Evolutionary conservation across 1,140 invertebrate species (phyloP).

Genomic region (Sinonovacula constricta): DNA sequence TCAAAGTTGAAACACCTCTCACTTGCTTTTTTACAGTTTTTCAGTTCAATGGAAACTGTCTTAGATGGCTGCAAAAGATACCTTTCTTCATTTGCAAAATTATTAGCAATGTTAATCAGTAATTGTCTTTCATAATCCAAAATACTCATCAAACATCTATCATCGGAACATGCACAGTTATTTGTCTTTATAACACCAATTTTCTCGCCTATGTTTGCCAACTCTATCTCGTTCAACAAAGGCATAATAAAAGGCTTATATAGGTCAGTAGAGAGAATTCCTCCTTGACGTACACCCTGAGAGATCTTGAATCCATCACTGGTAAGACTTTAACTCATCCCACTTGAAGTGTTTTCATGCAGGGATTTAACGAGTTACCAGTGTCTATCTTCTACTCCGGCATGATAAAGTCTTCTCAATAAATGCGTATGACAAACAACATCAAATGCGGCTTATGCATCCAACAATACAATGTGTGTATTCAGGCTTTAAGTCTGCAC

Average conservation of each 20-base stretch:
- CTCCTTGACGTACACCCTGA: constrained; percentile 27
- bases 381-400: constrained; percentile 2
- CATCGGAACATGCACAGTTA: constrained; percentile 19
- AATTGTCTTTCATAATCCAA: neutral
- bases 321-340: neutral
- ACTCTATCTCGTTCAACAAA: neutral
- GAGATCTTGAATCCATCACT: neutral
- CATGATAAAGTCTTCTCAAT: constrained; percentile 17
- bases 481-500: neutral
- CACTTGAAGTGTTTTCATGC: constrained; percentile 8
- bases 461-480: constrained; percentile 5
- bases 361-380: constrained; percentile 22
- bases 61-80: constrained; percentile 38
- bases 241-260: constrained; percentile 26
- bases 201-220: neutral
- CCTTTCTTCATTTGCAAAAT: constrained; percentile 26
- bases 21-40: neutral
- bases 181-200: neutral
- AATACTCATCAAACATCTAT: constrained; percentile 10
- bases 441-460: constrained; percentile 30
- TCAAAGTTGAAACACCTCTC: too few relatives aligned
- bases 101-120: constrained; percentile 21
- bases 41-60: constrained; percentile 13
- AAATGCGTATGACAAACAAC: constrained; percentile 21
- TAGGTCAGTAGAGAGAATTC: constrained; percentile 20